phyloP scores from a whole-genome alignment of 1,140 invertebrate species.

The Mycetomoellerius zeteki region DNA sequence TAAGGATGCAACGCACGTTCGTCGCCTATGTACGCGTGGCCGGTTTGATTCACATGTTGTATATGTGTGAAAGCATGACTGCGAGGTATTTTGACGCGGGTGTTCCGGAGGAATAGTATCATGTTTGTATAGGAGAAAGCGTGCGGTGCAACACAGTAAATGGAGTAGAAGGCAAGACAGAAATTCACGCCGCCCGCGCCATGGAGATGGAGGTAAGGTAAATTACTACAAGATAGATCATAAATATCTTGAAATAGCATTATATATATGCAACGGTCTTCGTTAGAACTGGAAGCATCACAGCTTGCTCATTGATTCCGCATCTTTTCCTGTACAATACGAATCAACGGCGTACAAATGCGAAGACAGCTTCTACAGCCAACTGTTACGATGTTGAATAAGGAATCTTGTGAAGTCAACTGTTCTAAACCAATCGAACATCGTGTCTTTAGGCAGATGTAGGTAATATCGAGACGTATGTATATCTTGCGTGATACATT shows the following conservation, averaged over 20 bases:
- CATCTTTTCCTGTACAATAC: not conserved
- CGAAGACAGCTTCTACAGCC: conserved; percentile 30
- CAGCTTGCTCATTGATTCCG: conserved; percentile 34
- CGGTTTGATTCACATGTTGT: not conserved
- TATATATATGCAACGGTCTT: not conserved
- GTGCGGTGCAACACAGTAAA: conserved; percentile 8
- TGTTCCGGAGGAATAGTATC: not conserved
- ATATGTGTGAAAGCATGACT: not conserved
- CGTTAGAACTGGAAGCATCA: conserved; percentile 1
- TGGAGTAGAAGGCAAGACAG: not conserved
- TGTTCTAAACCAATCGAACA: conserved; percentile 20
- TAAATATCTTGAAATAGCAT: conserved; percentile 71
- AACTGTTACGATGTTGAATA: conserved; percentile 26
- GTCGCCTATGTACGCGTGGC: not conserved
- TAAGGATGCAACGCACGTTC: conserved; percentile 27
- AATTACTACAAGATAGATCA: conserved; percentile 75
- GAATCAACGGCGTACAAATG: conserved; percentile 21
- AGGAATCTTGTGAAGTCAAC: conserved; percentile 12
- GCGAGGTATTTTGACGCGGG: not conserved
- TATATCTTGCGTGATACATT: not conserved
- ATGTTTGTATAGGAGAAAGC: conserved; percentile 2
- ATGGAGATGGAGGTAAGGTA: conserved; percentile 66
- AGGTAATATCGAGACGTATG: not conserved
- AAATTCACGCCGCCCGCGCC: conserved; percentile 45
- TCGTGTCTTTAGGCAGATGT: not conserved